Conservation (phyloP, 2,113 vertebrate species). For the Pseudorhombus dupliciocellatus region DNA sequence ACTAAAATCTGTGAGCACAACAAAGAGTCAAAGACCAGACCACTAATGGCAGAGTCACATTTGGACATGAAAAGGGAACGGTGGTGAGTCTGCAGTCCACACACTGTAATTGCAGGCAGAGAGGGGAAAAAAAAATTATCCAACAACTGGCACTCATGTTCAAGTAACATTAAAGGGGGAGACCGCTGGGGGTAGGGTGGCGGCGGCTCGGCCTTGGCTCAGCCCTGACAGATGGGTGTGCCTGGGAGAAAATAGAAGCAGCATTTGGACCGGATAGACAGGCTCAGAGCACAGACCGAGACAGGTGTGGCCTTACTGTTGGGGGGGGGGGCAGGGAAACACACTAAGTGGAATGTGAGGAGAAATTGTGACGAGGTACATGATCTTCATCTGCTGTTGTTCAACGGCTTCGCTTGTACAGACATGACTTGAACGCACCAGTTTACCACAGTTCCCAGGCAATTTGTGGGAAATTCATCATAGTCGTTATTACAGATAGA, state of each 20-base stretch:
- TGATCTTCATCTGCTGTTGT: conserved; percentile 35
- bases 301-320: conserved; percentile 78
- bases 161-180: conserved; percentile 48
- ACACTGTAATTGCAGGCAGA: conserved; percentile 22
- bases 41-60: conserved; percentile 7
- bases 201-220: conserved; percentile 54
- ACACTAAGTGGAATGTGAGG: conserved; percentile 58
- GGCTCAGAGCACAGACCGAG: conserved; percentile 69
- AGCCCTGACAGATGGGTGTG: conserved; percentile 73
- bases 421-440: conserved; percentile 29
- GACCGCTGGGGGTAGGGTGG: conserved; percentile 41
- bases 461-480: not conserved
- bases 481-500: not conserved
- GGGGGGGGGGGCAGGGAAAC: conserved; percentile 42
- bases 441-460: conserved; percentile 2
- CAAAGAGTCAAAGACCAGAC: conserved; percentile 8
- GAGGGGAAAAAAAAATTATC: conserved; percentile 37
- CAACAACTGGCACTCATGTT: conserved; percentile 60
- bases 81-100: conserved; percentile 15
- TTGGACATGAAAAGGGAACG: conserved; percentile 3
- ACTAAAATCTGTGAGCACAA: not conserved
- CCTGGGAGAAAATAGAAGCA: conserved; percentile 75
- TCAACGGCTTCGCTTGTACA: conserved; percentile 26
- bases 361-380: conserved; percentile 33
- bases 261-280: conserved; percentile 73